Evolutionary conservation across 1,140 invertebrate species (phyloP).

Genomic region (Tachypleus tridentatus): DNA sequence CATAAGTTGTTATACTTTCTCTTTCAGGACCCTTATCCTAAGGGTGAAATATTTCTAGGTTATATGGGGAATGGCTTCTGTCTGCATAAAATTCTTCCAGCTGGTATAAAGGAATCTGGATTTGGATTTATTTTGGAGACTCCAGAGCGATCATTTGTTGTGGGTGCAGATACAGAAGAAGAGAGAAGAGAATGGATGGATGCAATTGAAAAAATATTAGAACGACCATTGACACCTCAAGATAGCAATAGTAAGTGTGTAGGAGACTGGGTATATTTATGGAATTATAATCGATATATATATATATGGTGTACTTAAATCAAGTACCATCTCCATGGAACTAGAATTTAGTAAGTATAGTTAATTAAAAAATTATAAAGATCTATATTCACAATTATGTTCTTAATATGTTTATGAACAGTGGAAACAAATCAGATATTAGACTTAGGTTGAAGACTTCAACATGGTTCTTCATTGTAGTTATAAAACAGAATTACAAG

Average conservation of each 20-base stretch:
- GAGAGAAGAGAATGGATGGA: constrained; percentile 69
- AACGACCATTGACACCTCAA: constrained; percentile 59
- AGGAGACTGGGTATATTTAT: no score
- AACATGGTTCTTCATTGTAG: no score
- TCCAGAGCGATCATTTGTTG: constrained; percentile 61
- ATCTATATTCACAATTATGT: no score
- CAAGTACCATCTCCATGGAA: no score
- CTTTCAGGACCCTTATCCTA: constrained; percentile 61
- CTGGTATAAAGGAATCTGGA: constrained; percentile 48
- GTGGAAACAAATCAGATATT: no score
- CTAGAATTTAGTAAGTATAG: no score
- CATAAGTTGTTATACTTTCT: constrained; percentile 7
- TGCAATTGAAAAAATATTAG: constrained; percentile 58
- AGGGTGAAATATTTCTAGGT: constrained; percentile 81
- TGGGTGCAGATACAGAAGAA: constrained; percentile 63
- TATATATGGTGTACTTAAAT: no score
- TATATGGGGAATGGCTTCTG: constrained; percentile 59
- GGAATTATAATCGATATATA: no score
- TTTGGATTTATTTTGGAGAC: constrained; percentile 78
- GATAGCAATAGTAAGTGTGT: constrained; percentile 56
- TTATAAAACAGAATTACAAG: no score
- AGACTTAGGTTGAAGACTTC: no score
- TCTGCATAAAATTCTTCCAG: constrained; percentile 45
- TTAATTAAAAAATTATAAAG: no score
- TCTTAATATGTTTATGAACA: no score